A percentile compares a stretch with the other conserved stretches of the same genome.
Evolutionary conservation across 2,888 invertebrate genomes (phyloP).

Genomic region (Trachelus iudaicus): DNA sequence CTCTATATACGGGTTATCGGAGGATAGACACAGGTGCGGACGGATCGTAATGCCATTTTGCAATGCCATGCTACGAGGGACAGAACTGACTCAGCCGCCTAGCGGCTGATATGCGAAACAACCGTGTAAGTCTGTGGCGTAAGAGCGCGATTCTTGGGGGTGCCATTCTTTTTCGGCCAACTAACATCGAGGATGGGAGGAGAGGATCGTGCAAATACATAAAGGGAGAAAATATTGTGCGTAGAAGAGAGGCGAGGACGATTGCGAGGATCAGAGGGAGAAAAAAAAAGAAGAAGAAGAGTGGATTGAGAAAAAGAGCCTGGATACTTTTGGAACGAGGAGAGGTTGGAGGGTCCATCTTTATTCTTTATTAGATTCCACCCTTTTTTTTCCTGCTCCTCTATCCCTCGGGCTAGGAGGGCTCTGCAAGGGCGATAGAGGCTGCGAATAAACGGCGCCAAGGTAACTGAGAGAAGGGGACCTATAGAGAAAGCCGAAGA

Average conservation of each 20-base stretch:
- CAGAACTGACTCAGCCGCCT: background rate
- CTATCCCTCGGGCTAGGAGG: background rate
- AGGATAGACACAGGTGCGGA: conserved; percentile 21
- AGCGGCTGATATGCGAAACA: background rate
- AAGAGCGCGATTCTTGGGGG: background rate
- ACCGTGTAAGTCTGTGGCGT: background rate
- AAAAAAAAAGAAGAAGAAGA: background rate
- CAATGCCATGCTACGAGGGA: background rate
- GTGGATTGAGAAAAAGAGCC: background rate
- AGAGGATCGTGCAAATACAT: background rate
- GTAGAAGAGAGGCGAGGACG: background rate
- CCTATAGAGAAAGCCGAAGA: background rate
- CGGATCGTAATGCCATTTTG: background rate
- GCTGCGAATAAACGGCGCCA: background rate
- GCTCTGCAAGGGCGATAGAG: background rate
- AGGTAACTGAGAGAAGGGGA: background rate
- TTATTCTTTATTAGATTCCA: conserved; percentile 39
- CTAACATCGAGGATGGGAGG: background rate
- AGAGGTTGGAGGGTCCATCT: conserved; percentile 30
- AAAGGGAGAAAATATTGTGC: background rate
- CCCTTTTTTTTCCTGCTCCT: conserved; percentile 9
- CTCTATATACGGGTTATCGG: conserved; percentile 22
- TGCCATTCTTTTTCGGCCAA: background rate
- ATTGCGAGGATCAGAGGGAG: background rate
- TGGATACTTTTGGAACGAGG: conserved; percentile 14